These are phyloP conservation scores for Gymnoscopelus microlampas DNA, from an alignment of 2,797 vertebrate species.

Conservation along the genomic window DNA sequence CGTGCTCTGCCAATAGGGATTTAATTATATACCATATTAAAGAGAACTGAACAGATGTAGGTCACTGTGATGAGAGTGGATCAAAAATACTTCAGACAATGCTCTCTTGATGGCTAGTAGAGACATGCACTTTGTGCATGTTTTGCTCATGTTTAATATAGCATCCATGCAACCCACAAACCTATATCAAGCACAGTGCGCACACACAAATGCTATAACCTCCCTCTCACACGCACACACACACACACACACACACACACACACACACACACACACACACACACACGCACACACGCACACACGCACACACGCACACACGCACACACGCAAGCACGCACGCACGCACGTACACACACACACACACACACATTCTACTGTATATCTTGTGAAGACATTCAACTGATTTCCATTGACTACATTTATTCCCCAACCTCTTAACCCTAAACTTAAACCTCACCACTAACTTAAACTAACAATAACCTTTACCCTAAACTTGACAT, in stretches of 20 bases:
- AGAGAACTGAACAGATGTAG: slow-evolving; percentile 8
- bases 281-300: neutral
- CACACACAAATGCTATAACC: no score
- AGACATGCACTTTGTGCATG: no score
- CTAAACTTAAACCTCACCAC: no score
- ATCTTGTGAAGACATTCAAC: no score
- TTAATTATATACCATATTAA: slow-evolving; percentile 25
- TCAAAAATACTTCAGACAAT: slow-evolving; percentile 6
- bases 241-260: slow-evolving; percentile 12
- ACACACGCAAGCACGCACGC: slow-evolving; percentile 1
- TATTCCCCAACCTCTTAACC: no score
- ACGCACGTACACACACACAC: slow-evolving; percentile 8
- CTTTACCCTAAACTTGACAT: no score
- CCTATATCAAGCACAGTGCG: no score
- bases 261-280: slow-evolving; percentile 3
- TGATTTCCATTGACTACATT: no score
- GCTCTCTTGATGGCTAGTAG: slow-evolving; percentile 22
- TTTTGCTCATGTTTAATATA: no score
- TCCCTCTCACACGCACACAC: neutral
- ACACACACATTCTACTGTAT: neutral
- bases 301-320: slow-evolving; percentile 14
- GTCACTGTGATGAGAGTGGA: slow-evolving; percentile 26
- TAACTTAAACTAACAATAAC: no score
- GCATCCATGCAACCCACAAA: neutral
- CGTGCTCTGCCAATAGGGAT: neutral